Evolutionary conservation across 2,888 invertebrate genomes (phyloP).

Genomic region (Lordiphosa andalusiaca): DNA sequence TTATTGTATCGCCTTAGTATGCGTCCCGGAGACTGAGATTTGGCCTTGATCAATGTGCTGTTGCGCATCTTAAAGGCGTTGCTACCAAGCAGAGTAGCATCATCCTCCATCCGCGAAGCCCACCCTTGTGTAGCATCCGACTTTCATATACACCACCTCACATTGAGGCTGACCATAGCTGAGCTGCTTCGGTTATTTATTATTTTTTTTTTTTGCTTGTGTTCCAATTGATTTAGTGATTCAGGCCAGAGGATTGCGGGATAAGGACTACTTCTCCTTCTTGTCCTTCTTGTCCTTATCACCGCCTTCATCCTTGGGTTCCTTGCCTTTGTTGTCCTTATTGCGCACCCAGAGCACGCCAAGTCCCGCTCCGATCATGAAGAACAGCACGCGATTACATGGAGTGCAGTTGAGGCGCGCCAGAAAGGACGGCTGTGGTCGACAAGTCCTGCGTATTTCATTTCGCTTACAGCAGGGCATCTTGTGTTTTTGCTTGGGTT

Average conservation of each 20-base stretch:
- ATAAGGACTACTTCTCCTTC: constrained; percentile 3
- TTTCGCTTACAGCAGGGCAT: constrained; percentile 30
- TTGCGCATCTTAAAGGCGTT: constrained; percentile 1
- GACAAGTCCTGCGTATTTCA: constrained; percentile 36
- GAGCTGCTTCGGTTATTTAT: background rate
- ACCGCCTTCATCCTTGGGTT: constrained; percentile 3
- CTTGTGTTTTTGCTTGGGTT: background rate
- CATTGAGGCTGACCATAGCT: constrained; percentile 1
- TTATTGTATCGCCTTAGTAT: no score
- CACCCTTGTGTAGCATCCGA: constrained; percentile 4
- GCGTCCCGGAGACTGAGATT: no score
- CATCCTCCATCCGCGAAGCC: background rate
- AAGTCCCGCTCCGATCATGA: constrained; percentile 42
- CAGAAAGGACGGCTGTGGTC: constrained; percentile 38
- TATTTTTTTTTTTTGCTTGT: background rate
- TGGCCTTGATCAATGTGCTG: constrained; percentile 1
- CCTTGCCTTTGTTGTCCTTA: constrained; percentile 8
- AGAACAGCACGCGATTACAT: constrained; percentile 53
- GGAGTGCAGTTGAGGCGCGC: constrained; percentile 47
- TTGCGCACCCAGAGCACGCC: constrained; percentile 24
- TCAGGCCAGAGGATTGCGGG: background rate
- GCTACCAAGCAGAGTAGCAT: constrained; percentile 1
- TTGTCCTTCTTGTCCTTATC: constrained; percentile 6
- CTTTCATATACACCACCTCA: constrained; percentile 5
- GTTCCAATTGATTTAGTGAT: background rate